Conservation (phyloP, 2,888 invertebrate species). For the Adineta ricciae region DNA sequence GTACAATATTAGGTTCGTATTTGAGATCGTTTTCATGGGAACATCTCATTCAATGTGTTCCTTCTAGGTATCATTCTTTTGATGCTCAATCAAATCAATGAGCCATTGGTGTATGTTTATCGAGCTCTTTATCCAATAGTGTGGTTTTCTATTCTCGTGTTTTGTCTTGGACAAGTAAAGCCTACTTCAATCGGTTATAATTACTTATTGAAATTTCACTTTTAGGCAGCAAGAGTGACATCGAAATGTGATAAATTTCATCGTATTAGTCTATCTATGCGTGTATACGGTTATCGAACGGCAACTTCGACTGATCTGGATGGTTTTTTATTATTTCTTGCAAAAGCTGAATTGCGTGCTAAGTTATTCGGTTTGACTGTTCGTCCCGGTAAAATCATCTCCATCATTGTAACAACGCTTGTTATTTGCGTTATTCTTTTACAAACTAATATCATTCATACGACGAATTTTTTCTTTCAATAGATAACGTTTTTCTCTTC, state of each 20-base stretch:
- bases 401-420: neutral
- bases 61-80: constrained; percentile 42
- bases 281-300: constrained; percentile 48
- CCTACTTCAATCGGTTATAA: neutral
- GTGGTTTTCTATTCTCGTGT: constrained; percentile 43
- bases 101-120: constrained; percentile 42
- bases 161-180: constrained; percentile 46
- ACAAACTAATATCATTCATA: neutral
- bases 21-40: too few relatives aligned
- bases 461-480: neutral
- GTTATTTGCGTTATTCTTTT: neutral
- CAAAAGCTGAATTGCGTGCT: constrained; percentile 42
- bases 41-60: too few relatives aligned
- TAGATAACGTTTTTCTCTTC: neutral
- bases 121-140: constrained; percentile 42
- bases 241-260: constrained; percentile 45
- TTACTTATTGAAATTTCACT: neutral
- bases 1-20: constrained; percentile 46
- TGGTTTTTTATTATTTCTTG: constrained; percentile 47
- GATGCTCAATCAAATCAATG: constrained; percentile 40
- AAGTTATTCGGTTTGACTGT: constrained; percentile 4
- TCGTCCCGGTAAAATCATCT: neutral
- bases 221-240: constrained; percentile 48
- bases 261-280: constrained; percentile 46
- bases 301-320: constrained; percentile 44